Evolutionary conservation across 2,888 invertebrate genomes (phyloP).

Genomic region (Malthinus flaveolus): DNA sequence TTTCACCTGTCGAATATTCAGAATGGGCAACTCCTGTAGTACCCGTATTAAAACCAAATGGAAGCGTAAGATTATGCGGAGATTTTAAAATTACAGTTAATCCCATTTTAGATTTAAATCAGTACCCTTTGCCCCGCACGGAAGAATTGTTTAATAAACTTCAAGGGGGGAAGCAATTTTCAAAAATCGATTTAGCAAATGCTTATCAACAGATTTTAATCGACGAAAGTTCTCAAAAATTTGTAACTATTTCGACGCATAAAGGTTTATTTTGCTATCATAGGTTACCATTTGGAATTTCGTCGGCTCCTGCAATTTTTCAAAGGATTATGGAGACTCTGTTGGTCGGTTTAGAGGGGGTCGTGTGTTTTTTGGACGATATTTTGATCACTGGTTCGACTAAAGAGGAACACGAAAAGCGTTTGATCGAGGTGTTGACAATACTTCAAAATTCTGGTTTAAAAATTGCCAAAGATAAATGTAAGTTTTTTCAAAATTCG

Average conservation of each 20-base stretch:
- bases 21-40: slow-evolving; percentile 3
- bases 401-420: slow-evolving; percentile 1
- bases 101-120: neutral
- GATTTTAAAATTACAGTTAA: neutral
- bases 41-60: neutral
- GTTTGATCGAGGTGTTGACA: neutral
- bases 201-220: slow-evolving; percentile 28
- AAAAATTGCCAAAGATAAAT: neutral
- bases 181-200: slow-evolving; percentile 29
- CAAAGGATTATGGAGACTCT: slow-evolving; percentile 29
- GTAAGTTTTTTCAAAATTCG: neutral
- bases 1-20: neutral
- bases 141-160: neutral
- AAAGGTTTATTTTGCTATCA: slow-evolving; percentile 26
- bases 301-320: slow-evolving; percentile 23
- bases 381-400: slow-evolving; percentile 7
- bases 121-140: neutral
- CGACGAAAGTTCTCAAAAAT: slow-evolving; percentile 12
- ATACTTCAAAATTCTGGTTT: neutral
- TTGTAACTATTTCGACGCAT: slow-evolving; percentile 26
- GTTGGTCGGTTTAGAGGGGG: slow-evolving; percentile 18
- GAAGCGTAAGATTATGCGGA: neutral
- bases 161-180: slow-evolving; percentile 10
- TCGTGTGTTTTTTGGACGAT: slow-evolving; percentile 13
- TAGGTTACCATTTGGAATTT: slow-evolving; percentile 27